A percentile compares a stretch with the other conserved stretches of the same genome.
Evolutionary conservation across 2,888 invertebrate genomes (phyloP).

Genomic region (Platerodrilus igneus): DNA sequence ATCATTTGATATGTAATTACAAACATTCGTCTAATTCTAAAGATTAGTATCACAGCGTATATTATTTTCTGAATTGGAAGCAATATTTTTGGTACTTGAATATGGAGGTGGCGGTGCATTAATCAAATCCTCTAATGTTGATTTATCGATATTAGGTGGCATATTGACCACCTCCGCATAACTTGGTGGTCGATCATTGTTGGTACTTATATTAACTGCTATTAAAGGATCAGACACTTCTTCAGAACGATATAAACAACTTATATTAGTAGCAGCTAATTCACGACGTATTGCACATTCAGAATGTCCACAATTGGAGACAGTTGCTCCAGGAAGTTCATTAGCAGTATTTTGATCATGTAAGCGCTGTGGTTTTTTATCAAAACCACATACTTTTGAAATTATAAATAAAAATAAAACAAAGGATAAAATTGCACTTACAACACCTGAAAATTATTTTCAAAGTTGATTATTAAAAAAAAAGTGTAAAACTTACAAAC

Average conservation of each 20-base stretch:
- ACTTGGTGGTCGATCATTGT: constrained; percentile 40
- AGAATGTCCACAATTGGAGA: constrained; percentile 18
- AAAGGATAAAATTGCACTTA: constrained; percentile 42
- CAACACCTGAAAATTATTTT: constrained; percentile 37
- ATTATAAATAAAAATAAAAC: constrained; percentile 42
- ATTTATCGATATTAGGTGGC: constrained; percentile 8
- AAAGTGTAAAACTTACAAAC: constrained; percentile 38
- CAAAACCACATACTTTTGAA: constrained; percentile 42
- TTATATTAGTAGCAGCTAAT: constrained; percentile 4
- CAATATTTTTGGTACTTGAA: constrained; percentile 14
- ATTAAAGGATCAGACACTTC: constrained; percentile 18
- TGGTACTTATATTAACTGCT: constrained; percentile 1
- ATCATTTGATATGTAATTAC: too few species aligned
- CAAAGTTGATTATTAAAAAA: constrained; percentile 10
- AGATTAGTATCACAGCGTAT: too few species aligned
- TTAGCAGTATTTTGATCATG: constrained; percentile 27
- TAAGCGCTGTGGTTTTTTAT: constrained; percentile 36
- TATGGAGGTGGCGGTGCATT: constrained; percentile 19
- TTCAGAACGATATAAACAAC: constrained; percentile 11
- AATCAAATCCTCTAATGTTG: constrained; percentile 6
- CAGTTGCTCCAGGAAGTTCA: constrained; percentile 26
- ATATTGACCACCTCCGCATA: constrained; percentile 38
- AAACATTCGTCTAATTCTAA: too few species aligned
- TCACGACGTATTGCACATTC: constrained; percentile 18
- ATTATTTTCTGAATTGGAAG: too few species aligned